Conservation (phyloP, 2,113 vertebrate species). For the Ptychochromis oligacanthus region DNA sequence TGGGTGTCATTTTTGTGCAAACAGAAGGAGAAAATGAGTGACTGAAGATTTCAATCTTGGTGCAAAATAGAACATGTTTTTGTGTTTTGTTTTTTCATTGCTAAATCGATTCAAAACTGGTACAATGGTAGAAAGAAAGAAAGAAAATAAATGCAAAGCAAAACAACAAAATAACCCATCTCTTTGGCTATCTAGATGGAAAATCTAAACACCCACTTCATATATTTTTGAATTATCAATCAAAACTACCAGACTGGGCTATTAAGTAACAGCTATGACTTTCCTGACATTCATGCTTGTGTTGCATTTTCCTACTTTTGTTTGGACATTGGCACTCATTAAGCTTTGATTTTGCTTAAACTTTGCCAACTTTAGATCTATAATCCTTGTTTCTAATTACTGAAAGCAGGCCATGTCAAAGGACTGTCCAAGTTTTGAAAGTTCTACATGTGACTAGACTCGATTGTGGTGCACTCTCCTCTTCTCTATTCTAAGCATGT, state of each 20-base stretch:
- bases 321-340: neutral
- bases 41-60: neutral
- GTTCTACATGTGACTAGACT: neutral
- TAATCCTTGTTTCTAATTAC: neutral
- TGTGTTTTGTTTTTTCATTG: neutral
- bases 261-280: neutral
- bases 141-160: neutral
- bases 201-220: neutral
- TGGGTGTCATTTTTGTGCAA: neutral
- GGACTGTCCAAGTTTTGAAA: no score
- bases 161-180: neutral
- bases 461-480: no score
- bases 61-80: neutral
- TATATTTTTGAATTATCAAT: neutral
- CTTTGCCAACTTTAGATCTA: neutral
- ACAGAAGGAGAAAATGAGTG: neutral
- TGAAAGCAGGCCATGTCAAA: neutral
- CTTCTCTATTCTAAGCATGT: neutral
- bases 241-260: neutral
- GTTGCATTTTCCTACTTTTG: neutral
- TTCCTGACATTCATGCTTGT: neutral
- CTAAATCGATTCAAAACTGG: no score
- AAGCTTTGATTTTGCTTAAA: neutral
- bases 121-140: accelerated
- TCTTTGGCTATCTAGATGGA: neutral